Evolutionary conservation across 2,113 vertebrate genomes (phyloP).

Genomic region (Antechinus flavipes): DNA sequence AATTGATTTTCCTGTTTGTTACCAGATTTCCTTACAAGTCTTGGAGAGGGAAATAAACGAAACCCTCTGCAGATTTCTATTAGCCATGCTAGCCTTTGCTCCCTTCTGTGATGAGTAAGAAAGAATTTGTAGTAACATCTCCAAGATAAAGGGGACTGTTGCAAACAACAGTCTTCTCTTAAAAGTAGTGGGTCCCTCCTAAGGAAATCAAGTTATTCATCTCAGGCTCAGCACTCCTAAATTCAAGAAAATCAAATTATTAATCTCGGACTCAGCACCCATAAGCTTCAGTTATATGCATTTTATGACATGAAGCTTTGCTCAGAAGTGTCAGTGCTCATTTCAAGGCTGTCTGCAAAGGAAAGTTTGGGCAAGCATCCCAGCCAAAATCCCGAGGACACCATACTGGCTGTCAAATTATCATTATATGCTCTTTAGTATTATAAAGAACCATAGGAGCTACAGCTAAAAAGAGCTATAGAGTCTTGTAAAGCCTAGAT

Average conservation of each 20-base stretch:
- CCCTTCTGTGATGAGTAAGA: slow-evolving; percentile 70
- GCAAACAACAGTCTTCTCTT: not conserved
- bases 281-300: slow-evolving; percentile 22
- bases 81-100: slow-evolving; percentile 57
- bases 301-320: slow-evolving; percentile 52
- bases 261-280: not conserved
- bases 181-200: slow-evolving; percentile 28
- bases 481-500: not conserved
- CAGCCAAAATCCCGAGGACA: not conserved
- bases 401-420: not conserved
- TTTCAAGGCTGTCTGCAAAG: slow-evolving; percentile 5
- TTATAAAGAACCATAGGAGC: not conserved
- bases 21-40: slow-evolving; percentile 28
- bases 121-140: slow-evolving; percentile 65
- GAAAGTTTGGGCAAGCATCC: not conserved
- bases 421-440: not conserved
- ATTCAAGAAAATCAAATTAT: slow-evolving; percentile 44
- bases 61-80: slow-evolving; percentile 37
- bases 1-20: slow-evolving; percentile 54
- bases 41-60: slow-evolving; percentile 5
- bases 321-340: slow-evolving; percentile 36
- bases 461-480: not conserved
- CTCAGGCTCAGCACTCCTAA: no score
- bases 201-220: no score
- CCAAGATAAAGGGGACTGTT: slow-evolving; percentile 46